Evolutionary conservation across 2,888 invertebrate genomes (phyloP).

Genomic region (Synergus japonicus): DNA sequence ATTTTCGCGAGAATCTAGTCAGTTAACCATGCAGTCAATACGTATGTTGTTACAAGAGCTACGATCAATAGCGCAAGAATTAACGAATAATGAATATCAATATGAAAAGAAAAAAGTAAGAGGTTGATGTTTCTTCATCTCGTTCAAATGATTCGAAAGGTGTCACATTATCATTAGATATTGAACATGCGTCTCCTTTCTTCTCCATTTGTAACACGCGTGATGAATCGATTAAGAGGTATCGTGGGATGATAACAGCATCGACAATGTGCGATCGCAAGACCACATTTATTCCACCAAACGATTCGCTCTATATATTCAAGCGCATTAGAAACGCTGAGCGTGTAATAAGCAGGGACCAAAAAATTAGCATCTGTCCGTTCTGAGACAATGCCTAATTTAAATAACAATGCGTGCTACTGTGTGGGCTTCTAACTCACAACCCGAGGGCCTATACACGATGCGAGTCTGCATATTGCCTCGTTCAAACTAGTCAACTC

Average conservation of each 20-base stretch:
- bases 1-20: neutral
- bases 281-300: conserved; percentile 22
- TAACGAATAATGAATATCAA: neutral
- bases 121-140: neutral
- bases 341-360: conserved; percentile 72
- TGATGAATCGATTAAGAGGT: conserved; percentile 34
- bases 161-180: neutral
- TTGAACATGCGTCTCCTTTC: conserved; percentile 4
- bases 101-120: neutral
- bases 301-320: conserved; percentile 68
- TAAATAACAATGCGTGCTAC: conserved; percentile 77
- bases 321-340: conserved; percentile 72
- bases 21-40: too few species aligned
- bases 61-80: neutral
- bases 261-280: conserved; percentile 45
- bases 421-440: conserved; percentile 76
- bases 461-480: conserved; percentile 52
- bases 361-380: conserved; percentile 74
- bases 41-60: too few species aligned
- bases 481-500: conserved; percentile 37
- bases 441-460: conserved; percentile 64
- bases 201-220: neutral
- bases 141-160: neutral
- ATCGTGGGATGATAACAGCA: conserved; percentile 45
- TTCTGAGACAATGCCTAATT: conserved; percentile 74